A percentile compares a stretch with the other conserved stretches of the same genome.
phyloP scores from a whole-genome alignment of 1,140 invertebrate genomes.

The Popillia japonica region DNA sequence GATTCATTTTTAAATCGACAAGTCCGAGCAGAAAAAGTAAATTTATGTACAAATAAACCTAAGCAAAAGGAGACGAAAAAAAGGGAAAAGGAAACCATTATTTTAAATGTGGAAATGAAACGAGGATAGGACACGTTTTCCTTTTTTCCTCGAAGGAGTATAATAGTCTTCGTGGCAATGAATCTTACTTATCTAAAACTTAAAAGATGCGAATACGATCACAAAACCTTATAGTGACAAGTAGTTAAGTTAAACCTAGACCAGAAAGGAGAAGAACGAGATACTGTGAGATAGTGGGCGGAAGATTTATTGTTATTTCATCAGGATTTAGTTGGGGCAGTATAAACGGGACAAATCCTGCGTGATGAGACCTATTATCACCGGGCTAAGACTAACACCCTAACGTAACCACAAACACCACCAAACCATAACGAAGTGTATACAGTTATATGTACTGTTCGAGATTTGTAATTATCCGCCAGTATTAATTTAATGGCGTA shows the following conservation, averaged over 20 bases:
- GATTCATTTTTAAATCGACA: neutral
- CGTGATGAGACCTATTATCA: constrained; percentile 56
- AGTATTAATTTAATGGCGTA: neutral
- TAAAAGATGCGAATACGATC: constrained; percentile 56
- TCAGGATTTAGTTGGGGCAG: constrained; percentile 54
- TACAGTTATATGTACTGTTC: no score
- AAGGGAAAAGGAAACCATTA: neutral
- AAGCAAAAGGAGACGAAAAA: no score
- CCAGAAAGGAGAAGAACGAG: constrained; percentile 49
- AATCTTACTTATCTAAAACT: constrained; percentile 56
- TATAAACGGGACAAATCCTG: constrained; percentile 55
- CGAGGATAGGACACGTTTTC: neutral
- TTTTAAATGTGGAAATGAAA: constrained; percentile 21
- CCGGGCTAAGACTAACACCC: neutral
- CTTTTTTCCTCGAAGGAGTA: neutral
- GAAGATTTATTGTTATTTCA: constrained; percentile 59
- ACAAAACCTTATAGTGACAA: constrained; percentile 52
- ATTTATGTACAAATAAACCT: constrained; percentile 8
- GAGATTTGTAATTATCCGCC: neutral
- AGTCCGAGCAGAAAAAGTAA: constrained; percentile 3
- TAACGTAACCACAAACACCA: neutral
- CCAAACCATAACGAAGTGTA: neutral
- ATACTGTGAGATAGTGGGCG: constrained; percentile 47
- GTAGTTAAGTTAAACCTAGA: constrained; percentile 51
- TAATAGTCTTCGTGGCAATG: constrained; percentile 45